phyloP scores from a whole-genome alignment of 1,140 invertebrate species.

The Neotoxoptera formosana region DNA sequence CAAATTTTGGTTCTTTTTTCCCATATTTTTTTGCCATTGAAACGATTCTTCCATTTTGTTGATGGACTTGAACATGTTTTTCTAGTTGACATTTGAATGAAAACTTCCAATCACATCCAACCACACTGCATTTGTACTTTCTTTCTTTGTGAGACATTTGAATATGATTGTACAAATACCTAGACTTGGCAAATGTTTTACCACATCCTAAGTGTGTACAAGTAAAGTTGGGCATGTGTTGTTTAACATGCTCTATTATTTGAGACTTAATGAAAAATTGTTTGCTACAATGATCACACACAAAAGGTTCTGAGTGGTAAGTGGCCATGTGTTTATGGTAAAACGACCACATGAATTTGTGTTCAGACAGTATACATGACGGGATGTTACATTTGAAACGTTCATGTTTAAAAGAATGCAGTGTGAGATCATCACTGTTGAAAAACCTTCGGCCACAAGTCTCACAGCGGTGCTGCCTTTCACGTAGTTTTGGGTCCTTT shows the following conservation, averaged over 20 bases:
- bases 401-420: neutral
- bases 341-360: neutral
- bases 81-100: neutral
- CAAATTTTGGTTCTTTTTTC: neutral
- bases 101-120: conserved; percentile 47
- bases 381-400: conserved; percentile 40
- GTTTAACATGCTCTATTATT: neutral
- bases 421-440: neutral
- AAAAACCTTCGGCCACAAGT: neutral
- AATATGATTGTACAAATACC: neutral
- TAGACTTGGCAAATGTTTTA: neutral
- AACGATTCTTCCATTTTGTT: conserved; percentile 38
- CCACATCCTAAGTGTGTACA: conserved; percentile 16
- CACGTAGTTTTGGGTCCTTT: neutral
- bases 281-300: conserved; percentile 7
- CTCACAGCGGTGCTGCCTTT: neutral
- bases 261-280: conserved; percentile 23
- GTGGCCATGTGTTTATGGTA: neutral
- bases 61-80: conserved; percentile 35
- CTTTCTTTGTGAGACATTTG: neutral
- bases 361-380: neutral
- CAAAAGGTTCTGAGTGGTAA: conserved; percentile 6
- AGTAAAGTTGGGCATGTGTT: conserved; percentile 21
- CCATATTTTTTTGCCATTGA: neutral
- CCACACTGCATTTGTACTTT: neutral